phyloP scores from a whole-genome alignment of 2,113 vertebrate genomes.

The Ameiurus melas region DNA sequence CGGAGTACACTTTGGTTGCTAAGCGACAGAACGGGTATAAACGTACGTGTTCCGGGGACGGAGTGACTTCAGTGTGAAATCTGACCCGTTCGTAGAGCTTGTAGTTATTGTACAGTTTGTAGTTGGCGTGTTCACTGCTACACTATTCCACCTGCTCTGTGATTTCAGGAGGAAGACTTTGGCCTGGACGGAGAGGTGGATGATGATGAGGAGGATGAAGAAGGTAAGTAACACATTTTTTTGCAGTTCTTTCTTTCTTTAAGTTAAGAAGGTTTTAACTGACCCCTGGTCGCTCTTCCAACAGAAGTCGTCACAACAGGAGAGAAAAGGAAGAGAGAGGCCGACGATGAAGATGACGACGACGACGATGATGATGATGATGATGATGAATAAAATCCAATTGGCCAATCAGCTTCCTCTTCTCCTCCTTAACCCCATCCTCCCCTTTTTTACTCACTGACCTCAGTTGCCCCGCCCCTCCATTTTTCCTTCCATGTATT shows the following conservation, averaged over 20 bases:
- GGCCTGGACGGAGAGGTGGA: conserved; percentile 80
- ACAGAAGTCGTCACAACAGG: conserved; percentile 71
- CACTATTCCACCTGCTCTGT: background rate
- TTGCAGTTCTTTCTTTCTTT: background rate
- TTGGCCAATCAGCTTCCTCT: conserved; percentile 65
- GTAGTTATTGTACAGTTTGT: too few relatives aligned
- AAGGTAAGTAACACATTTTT: conserved; percentile 60
- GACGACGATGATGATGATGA: conserved; percentile 73
- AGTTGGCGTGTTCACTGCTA: too few relatives aligned
- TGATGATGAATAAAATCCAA: conserved; percentile 71
- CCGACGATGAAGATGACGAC: conserved; percentile 84
- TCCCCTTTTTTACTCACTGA: conserved; percentile 52
- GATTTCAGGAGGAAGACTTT: conserved; percentile 80
- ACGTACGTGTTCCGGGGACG: too few relatives aligned
- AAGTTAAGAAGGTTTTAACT: background rate
- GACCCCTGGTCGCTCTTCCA: background rate
- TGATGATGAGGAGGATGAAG: conserved; percentile 81
- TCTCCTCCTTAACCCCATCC: conserved; percentile 45
- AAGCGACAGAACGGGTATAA: too few relatives aligned
- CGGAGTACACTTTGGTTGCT: too few relatives aligned
- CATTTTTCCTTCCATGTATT: conserved; percentile 56
- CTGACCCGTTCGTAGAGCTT: too few relatives aligned
- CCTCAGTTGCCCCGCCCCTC: conserved; percentile 58
- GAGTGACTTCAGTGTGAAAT: too few relatives aligned
- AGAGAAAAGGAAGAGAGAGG: conserved; percentile 88